These are phyloP conservation scores for Drosophila heteroneura DNA, from an alignment of 2,888 invertebrate genomes.

Conservation along the genomic window DNA sequence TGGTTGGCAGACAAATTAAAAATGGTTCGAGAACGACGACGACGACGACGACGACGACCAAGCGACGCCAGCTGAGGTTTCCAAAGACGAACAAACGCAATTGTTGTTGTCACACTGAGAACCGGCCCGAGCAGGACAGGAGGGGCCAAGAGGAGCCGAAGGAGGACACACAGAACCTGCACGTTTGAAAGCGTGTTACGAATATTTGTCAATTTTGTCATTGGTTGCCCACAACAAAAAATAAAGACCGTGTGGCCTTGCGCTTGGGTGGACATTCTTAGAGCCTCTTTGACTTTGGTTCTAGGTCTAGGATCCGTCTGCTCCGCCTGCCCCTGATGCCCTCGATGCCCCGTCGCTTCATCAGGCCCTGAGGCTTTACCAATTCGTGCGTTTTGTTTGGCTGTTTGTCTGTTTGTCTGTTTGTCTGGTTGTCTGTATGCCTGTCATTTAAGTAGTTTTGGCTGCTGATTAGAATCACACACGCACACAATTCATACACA, in stretches of 20 bases:
- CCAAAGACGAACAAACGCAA: conserved; percentile 41
- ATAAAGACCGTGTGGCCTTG: conserved; percentile 31
- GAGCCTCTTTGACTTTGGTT: conserved; percentile 28
- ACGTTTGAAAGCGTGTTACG: conserved; percentile 38
- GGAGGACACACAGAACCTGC: conserved; percentile 4
- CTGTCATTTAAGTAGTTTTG: conserved; percentile 61
- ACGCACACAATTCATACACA: conserved; percentile 46
- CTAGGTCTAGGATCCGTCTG: conserved; percentile 35
- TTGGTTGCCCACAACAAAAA: conserved; percentile 20
- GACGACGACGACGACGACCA: conserved; percentile 45
- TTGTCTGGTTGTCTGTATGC: conserved; percentile 36
- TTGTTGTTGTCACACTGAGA: conserved; percentile 9
- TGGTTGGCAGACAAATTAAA: conserved; percentile 70
- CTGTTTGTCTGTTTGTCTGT: conserved; percentile 6
- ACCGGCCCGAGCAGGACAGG: background rate
- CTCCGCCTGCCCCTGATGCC: conserved; percentile 13
- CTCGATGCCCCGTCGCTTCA: background rate
- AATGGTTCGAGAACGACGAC: conserved; percentile 45
- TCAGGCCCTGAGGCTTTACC: conserved; percentile 40
- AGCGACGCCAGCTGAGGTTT: conserved; percentile 67
- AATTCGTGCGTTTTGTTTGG: conserved; percentile 47
- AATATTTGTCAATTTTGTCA: conserved; percentile 71
- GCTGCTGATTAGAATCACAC: conserved; percentile 75
- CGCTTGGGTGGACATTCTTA: conserved; percentile 14
- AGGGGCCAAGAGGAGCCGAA: background rate